phyloP scores from a whole-genome alignment of 2,888 invertebrate species.

The Geotrupes spiniger region DNA sequence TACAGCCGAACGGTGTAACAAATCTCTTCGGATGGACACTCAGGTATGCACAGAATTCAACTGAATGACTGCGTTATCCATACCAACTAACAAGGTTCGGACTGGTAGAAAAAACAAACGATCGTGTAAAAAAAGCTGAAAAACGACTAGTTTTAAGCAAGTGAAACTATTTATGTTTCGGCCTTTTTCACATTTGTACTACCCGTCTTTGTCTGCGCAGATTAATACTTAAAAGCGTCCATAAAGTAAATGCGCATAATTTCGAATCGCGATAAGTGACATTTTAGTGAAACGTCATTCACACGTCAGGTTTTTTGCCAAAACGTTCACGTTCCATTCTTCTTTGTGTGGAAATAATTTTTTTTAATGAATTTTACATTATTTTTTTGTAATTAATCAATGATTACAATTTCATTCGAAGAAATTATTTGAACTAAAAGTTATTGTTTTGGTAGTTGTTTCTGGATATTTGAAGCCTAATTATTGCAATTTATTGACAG shows the following conservation, averaged over 20 bases:
- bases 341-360: too few relatives aligned
- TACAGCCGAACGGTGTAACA: not conserved
- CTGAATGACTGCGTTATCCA: conserved; percentile 5
- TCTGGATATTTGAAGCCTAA: too few relatives aligned
- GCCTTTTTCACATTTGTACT: not conserved
- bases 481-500: too few relatives aligned
- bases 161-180: conserved; percentile 5
- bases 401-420: not conserved
- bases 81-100: conserved; percentile 6
- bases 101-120: not conserved
- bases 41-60: conserved; percentile 4
- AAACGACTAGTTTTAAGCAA: conserved; percentile 5
- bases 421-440: too few relatives aligned
- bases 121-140: conserved; percentile 6
- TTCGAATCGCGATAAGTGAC: too few relatives aligned
- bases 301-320: too few relatives aligned
- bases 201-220: not conserved
- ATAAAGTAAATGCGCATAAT: not conserved
- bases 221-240: not conserved
- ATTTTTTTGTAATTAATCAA: not conserved
- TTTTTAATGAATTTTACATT: too few relatives aligned
- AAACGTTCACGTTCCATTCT: too few relatives aligned
- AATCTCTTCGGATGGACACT: not conserved
- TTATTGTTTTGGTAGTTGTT: too few relatives aligned
- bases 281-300: too few relatives aligned